Evolutionary conservation across 2,888 invertebrate genomes (phyloP).

Genomic region (Andrena bicolor): DNA sequence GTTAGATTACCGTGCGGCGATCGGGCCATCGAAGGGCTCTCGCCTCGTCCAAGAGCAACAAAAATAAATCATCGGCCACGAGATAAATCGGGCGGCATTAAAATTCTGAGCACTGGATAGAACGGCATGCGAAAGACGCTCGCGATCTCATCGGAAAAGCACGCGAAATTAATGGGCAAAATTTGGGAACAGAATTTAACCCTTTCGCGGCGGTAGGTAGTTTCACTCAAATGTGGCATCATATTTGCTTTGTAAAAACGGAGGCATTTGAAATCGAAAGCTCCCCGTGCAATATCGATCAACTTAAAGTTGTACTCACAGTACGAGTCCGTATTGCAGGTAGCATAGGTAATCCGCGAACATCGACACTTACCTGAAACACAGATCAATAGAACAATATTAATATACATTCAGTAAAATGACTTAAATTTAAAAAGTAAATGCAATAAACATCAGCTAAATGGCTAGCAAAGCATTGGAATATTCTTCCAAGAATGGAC

Average conservation of each 20-base stretch:
- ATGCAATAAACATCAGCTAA: background rate
- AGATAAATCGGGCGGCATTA: slow-evolving; percentile 37
- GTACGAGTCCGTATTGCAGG: background rate
- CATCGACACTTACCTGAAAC: slow-evolving; percentile 27
- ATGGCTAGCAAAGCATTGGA: background rate
- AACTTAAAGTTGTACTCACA: slow-evolving; percentile 1
- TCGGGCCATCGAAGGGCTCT: slow-evolving; percentile 41
- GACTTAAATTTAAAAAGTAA: background rate
- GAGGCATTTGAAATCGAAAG: too few species aligned
- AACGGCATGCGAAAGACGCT: background rate
- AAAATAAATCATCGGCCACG: slow-evolving; percentile 51
- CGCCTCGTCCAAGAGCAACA: slow-evolving; percentile 56
- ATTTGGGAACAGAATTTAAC: too few species aligned
- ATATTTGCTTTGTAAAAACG: too few species aligned
- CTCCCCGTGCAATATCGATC: background rate
- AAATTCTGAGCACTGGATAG: slow-evolving; percentile 21
- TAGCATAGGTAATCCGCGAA: background rate
- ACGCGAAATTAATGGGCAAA: background rate
- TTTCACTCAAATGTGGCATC: too few species aligned
- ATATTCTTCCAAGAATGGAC: background rate
- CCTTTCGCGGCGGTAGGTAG: background rate
- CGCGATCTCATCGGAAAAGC: background rate
- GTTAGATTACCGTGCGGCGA: slow-evolving; percentile 55
- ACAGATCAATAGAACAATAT: background rate
- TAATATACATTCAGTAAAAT: background rate